phyloP scores from a whole-genome alignment of 2,113 vertebrate genomes.

The Osmerus mordax region DNA sequence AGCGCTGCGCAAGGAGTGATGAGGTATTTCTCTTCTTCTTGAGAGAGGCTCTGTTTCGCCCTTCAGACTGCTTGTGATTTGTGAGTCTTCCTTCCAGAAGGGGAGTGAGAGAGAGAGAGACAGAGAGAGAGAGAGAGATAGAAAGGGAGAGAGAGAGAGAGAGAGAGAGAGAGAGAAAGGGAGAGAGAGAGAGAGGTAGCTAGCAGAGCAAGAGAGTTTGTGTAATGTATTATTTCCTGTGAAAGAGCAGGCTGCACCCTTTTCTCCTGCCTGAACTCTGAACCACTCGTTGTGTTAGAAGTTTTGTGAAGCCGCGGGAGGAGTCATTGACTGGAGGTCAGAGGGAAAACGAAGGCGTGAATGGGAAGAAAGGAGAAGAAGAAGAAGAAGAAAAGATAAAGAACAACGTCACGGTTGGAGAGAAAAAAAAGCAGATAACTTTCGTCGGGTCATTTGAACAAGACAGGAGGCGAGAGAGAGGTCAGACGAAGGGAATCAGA shows the following conservation, averaged over 20 bases:
- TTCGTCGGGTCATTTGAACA: conserved; percentile 43
- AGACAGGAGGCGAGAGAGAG: conserved; percentile 45
- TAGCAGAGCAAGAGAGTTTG: conserved; percentile 41
- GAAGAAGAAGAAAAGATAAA: conserved; percentile 32
- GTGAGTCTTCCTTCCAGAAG: conserved; percentile 25
- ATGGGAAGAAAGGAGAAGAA: conserved; percentile 40
- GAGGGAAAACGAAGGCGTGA: conserved; percentile 37
- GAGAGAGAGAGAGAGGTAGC: conserved; percentile 39
- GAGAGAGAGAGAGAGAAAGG: background rate
- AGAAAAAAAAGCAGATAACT: conserved; percentile 24
- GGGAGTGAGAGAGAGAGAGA: background rate
- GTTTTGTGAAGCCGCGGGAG: conserved; percentile 48
- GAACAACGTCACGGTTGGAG: conserved; percentile 11
- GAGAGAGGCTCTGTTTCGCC: conserved; percentile 35
- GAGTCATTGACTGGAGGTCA: conserved; percentile 58
- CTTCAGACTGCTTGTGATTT: conserved; percentile 27
- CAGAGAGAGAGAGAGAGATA: conserved; percentile 36
- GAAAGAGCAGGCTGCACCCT: conserved; percentile 65
- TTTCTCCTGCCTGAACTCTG: conserved; percentile 68
- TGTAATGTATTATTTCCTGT: conserved; percentile 80
- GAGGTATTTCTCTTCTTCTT: conserved; percentile 31
- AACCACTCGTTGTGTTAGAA: conserved; percentile 56
- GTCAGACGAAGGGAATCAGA: background rate
- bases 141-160: background rate
- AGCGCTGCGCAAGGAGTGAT: conserved; percentile 20